Base-by-base conservation (phyloP, 2,113 vertebrate species). In the Calonectris borealis region DNA sequence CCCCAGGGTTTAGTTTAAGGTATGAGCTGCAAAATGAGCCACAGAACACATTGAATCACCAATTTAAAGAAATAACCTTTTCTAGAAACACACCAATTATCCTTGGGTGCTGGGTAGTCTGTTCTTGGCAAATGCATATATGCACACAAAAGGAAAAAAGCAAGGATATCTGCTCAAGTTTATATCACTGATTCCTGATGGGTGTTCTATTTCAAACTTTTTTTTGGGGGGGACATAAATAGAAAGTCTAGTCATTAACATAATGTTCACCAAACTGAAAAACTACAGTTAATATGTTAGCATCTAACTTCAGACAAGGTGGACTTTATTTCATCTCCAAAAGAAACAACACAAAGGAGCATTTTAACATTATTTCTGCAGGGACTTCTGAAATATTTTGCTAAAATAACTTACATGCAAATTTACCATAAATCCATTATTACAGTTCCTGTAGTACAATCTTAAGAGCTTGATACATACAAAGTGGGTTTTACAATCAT, bases 31-130 rank as follows among this genome's bases (percentile, higher is more conserved):
- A 93, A 96, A 96, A 96, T 92, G 92, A 96, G 75, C 55, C 2
- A 10, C 68, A 57, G 86, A 97, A 94, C 81, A 86, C 48, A 44
- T 32, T 81, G 75, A 94, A 96, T 87, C 82, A 93, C 92, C 95
- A 85, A 76, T 94, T 97, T 94, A 86, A 96, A 96, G 90, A 95
- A 97, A 95, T 87, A 96, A 90, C 71, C 87, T 96, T 88, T 96
- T 95, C 88, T 78, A 94, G 90, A 88, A 94, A 93, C 54, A 87
- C 78, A 83, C 70, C 70, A 92, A 80, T 92, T 94, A 93, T 87
- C 64, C 38, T 73, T 88, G 46, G 68, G 49, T 91, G 66, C 29
- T 71, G 36, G 9, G 13, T 51, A 88, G 73, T 65, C 69, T 92
- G n/a, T 78, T 82, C 65, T 64, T 84, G 72, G 73, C 19, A 86